Evolutionary conservation across 2,797 vertebrate genomes (phyloP), one percentile per base, ranked within the genome.

Genomic region (Leptoclinus maculatus): DNA sequence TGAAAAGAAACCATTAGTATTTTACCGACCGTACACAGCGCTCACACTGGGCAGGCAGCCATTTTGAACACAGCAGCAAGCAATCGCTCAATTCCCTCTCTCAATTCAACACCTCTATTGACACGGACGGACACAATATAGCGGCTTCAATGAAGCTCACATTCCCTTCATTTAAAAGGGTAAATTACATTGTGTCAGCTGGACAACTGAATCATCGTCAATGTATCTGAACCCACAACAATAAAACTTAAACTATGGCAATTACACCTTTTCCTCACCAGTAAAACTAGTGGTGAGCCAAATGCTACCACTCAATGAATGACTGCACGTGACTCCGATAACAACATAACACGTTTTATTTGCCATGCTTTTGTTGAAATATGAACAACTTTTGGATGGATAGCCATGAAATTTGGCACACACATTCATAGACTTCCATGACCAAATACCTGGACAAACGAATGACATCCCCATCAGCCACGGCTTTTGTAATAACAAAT

Each of bases 1-100:
- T 80, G 84, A 87, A 88, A 83, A 84, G 83, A 71, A 85, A 58
- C 41, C 60, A 69, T 78, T 82, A 45, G 38, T 67, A 75, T 73
- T 80, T 77, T 13, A 79, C 65, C 4, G 39, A 38, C 19, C 4
- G 39, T 25, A 49, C 65, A 47, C 54, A 34, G 43, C 2, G 21
- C 66, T 51, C 66, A 57, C 1, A 16, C 41, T 3, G 62, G 79
- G 77, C 69, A 45, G 71, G 76, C 78, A 63, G 86, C 82, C 87
- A 86, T 87, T 88, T 89, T 86, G 72, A 79, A 67, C 76, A 53
- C 56, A 79, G 66, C 66, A 13, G 69, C 23, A 1, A 51, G 57
- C 68, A 10, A 41, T 82, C 23, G 2, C 36, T 73, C 62, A 29
- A 39, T 56, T 54, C 67, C 25, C 51, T 10, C 57, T 13, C 47